These are phyloP conservation scores for Lepeophtheirus nordmannii DNA, from an alignment of 2,888 invertebrate species.

Conservation along the genomic window DNA sequence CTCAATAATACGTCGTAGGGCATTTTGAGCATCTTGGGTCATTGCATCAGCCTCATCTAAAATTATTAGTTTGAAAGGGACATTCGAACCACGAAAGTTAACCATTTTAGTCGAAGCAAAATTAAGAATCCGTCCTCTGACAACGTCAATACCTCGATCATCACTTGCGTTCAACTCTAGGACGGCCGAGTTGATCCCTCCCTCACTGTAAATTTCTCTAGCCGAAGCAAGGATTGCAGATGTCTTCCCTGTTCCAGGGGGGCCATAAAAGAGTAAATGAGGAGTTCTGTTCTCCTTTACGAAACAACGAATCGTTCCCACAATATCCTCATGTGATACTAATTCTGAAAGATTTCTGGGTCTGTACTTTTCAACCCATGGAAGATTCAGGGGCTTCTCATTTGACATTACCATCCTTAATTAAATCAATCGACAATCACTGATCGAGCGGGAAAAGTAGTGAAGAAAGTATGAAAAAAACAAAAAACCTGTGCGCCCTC, in stretches of 20 bases:
- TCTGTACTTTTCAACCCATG: constrained; percentile 87
- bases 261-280: constrained; percentile 90
- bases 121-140: constrained; percentile 76
- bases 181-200: constrained; percentile 85
- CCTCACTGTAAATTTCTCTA: constrained; percentile 68
- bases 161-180: constrained; percentile 92
- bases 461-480: no score
- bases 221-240: constrained; percentile 94
- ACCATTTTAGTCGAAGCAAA: constrained; percentile 94
- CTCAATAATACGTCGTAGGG: constrained; percentile 67
- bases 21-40: constrained; percentile 99
- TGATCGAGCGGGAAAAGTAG: no score
- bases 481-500: no score
- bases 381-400: constrained; percentile 18
- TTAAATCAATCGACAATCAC: no score
- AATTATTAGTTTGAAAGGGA: constrained; percentile 85
- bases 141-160: constrained; percentile 89
- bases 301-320: constrained; percentile 66
- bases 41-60: constrained; percentile 98
- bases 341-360: constrained; percentile 77
- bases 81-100: constrained; percentile 46
- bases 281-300: constrained; percentile 61
- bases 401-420: no score
- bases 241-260: constrained; percentile 96
- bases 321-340: constrained; percentile 92